These are phyloP conservation scores for Norana najaformis DNA, from an alignment of 2,888 invertebrate species.

Conservation along the genomic window DNA sequence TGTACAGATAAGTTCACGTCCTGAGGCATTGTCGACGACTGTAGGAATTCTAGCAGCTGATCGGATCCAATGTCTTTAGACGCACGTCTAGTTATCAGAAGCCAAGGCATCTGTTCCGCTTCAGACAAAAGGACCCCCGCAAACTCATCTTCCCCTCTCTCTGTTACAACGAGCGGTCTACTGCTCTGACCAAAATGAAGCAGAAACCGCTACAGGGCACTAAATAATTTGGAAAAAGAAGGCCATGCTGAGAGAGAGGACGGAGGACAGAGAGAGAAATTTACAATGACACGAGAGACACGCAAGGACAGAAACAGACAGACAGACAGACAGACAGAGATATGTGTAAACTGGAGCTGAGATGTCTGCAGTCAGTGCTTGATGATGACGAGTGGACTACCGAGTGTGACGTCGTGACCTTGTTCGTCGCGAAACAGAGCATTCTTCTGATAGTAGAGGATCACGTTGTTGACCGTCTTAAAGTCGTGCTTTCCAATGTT, in stretches of 20 bases:
- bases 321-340: not conserved
- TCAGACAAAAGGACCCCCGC: not conserved
- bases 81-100: not conserved
- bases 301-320: too few relatives aligned
- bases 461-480: conserved; percentile 38
- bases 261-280: too few relatives aligned
- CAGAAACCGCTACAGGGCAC: too few relatives aligned
- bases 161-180: too few relatives aligned
- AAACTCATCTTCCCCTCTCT: not conserved
- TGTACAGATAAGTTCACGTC: not conserved
- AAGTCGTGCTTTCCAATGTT: conserved; percentile 45
- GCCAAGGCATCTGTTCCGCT: too few relatives aligned
- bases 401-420: conserved; percentile 38
- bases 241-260: too few relatives aligned
- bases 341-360: too few relatives aligned
- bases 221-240: too few relatives aligned
- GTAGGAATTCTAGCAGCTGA: not conserved
- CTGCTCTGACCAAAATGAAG: too few relatives aligned
- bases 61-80: too few relatives aligned
- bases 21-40: not conserved
- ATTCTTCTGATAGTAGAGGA: conserved; percentile 41
- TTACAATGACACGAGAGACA: too few relatives aligned
- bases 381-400: conserved; percentile 36
- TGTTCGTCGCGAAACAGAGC: conserved; percentile 42
- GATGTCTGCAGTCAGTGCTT: not conserved